Percentiles rank a stretch among this genome's conserved stretches.
Conservation (phyloP, 2,888 invertebrate species). For the Cerastoderma edule region DNA sequence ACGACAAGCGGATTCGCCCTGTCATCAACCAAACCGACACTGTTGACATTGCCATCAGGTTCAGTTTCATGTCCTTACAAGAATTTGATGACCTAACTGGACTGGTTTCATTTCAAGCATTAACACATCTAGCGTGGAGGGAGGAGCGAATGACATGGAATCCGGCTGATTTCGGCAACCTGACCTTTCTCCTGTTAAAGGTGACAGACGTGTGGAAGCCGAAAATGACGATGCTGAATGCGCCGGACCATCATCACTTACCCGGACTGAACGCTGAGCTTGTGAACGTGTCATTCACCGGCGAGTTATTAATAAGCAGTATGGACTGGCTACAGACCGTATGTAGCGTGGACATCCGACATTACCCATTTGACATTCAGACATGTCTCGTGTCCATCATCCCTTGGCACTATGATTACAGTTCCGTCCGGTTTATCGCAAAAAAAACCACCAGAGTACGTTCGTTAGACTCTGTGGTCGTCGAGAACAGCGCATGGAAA, state of each 20-base stretch:
- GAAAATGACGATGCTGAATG: constrained; percentile 40
- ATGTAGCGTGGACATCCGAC: constrained; percentile 12
- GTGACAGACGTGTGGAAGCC: constrained; percentile 53
- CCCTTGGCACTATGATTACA: not conserved
- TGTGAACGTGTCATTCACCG: not conserved
- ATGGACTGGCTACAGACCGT: constrained; percentile 6
- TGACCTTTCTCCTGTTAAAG: constrained; percentile 16
- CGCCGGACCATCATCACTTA: constrained; percentile 14
- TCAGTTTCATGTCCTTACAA: constrained; percentile 39
- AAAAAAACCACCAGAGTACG: not conserved
- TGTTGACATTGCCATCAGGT: constrained; percentile 24
- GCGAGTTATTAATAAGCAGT: not conserved
- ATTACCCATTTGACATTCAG: constrained; percentile 23
- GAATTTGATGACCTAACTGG: constrained; percentile 55
- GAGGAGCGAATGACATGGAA: constrained; percentile 55
- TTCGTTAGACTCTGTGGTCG: not conserved
- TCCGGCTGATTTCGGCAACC: constrained; percentile 24
- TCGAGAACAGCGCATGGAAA: constrained; percentile 18
- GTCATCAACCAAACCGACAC: constrained; percentile 23
- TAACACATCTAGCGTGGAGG: constrained; percentile 41
- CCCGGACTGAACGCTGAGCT: constrained; percentile 15
- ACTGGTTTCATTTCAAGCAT: constrained; percentile 48
- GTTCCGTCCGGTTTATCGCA: not conserved
- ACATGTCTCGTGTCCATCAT: constrained; percentile 3
- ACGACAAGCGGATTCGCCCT: constrained; percentile 50